Evolutionary conservation across 1,140 invertebrate genomes (phyloP).

Genomic region (Acyrthosiphon pisum): DNA sequence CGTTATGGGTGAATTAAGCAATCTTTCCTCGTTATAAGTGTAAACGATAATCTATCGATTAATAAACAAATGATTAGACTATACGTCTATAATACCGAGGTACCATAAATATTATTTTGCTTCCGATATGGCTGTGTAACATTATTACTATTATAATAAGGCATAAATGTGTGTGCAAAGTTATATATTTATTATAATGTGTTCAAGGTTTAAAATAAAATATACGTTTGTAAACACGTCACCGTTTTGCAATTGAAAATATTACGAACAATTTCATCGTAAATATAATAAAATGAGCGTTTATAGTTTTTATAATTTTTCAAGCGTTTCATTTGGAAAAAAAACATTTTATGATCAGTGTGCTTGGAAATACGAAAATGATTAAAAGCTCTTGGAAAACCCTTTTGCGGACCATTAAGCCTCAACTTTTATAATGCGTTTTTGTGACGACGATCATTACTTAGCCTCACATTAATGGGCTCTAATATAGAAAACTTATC

Average conservation of each 20-base stretch:
- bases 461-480: background rate
- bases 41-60: background rate
- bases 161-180: background rate
- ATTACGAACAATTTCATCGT: background rate
- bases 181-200: constrained; percentile 20
- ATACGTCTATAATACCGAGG: too few relatives aligned
- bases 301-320: constrained; percentile 21
- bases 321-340: constrained; percentile 16
- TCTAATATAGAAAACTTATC: background rate
- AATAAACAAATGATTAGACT: background rate
- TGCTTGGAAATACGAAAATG: constrained; percentile 24
- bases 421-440: constrained; percentile 35
- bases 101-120: background rate
- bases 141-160: background rate
- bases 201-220: background rate
- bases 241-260: background rate
- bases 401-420: constrained; percentile 38
- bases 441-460: constrained; percentile 24
- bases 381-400: constrained; percentile 35
- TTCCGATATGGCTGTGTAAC: background rate
- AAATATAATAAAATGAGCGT: background rate
- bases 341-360: background rate
- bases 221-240: background rate
- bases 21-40: background rate
- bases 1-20: background rate